Percentiles rank a stretch among this genome's conserved stretches.
Conservation (phyloP, 2,113 vertebrate genomes). For the Mionectes macconnelli region DNA sequence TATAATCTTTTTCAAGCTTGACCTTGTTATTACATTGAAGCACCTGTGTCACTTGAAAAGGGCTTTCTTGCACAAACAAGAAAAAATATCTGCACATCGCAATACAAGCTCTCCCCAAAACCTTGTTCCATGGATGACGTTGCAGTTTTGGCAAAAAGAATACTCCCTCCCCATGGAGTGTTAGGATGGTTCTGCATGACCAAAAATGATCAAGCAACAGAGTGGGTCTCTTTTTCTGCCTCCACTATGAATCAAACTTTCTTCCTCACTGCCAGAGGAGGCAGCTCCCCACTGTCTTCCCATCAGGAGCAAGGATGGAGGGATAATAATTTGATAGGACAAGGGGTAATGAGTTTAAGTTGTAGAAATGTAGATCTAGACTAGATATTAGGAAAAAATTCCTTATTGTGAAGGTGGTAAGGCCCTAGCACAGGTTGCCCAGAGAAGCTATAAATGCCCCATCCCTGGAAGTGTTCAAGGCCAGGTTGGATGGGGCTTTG, state of each 20-base stretch:
- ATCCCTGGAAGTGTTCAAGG: not conserved
- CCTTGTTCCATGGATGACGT: rapidly evolving
- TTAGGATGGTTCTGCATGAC: not conserved
- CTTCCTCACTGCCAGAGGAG: not conserved
- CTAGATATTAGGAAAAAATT: not conserved
- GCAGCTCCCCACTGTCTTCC: not conserved
- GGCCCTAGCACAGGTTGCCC: not conserved
- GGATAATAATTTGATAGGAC: not conserved
- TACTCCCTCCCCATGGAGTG: rapidly evolving
- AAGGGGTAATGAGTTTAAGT: not conserved
- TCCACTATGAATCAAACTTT: not conserved
- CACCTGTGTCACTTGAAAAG: not conserved
- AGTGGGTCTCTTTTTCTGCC: not conserved
- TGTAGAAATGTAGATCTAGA: not conserved
- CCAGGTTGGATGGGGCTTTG: not conserved
- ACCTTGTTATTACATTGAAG: conserved; percentile 58
- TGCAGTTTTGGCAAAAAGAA: not conserved
- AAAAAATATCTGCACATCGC: not conserved
- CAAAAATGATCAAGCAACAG: not conserved
- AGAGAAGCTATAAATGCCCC: not conserved
- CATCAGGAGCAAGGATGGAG: not conserved
- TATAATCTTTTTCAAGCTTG: conserved; percentile 44
- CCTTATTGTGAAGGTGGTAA: not conserved
- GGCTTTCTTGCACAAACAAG: not conserved
- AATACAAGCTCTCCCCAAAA: not conserved